Evolutionary conservation across 2,888 invertebrate genomes (phyloP).

Genomic region (Pycnomerus fuliginosus): DNA sequence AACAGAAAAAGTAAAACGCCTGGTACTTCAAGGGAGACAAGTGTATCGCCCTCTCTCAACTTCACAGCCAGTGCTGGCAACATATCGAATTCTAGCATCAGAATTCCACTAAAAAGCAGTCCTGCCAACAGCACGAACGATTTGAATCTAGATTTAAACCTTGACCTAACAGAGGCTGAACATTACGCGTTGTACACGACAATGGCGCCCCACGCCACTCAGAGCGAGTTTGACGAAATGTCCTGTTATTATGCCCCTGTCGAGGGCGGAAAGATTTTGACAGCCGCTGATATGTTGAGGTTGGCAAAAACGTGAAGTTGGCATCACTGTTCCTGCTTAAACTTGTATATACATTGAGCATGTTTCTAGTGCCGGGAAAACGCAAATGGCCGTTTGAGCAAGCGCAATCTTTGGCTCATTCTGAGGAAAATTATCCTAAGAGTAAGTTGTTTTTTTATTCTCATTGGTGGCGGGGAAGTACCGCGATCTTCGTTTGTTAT

Average conservation of each 20-base stretch:
- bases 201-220: constrained; percentile 82
- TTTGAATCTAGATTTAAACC: constrained; percentile 47
- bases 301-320: constrained; percentile 35
- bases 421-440: too few relatives aligned
- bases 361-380: too few relatives aligned
- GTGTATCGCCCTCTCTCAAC: constrained; percentile 31
- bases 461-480: too few relatives aligned
- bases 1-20: constrained; percentile 57
- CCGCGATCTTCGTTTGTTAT: too few relatives aligned
- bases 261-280: constrained; percentile 71
- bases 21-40: constrained; percentile 42
- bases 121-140: constrained; percentile 23
- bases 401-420: too few relatives aligned
- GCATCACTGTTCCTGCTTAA: too few relatives aligned
- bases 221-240: constrained; percentile 84
- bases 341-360: too few relatives aligned
- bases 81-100: constrained; percentile 54
- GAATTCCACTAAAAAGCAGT: constrained; percentile 62
- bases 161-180: constrained; percentile 83
- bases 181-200: constrained; percentile 86
- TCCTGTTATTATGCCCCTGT: constrained; percentile 85
- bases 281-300: constrained; percentile 38
- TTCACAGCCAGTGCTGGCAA: constrained; percentile 50
- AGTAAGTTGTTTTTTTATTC: too few relatives aligned
- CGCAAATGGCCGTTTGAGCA: too few relatives aligned